phyloP scores from a whole-genome alignment of 1,140 invertebrate species.

The Drosophila dunni region DNA sequence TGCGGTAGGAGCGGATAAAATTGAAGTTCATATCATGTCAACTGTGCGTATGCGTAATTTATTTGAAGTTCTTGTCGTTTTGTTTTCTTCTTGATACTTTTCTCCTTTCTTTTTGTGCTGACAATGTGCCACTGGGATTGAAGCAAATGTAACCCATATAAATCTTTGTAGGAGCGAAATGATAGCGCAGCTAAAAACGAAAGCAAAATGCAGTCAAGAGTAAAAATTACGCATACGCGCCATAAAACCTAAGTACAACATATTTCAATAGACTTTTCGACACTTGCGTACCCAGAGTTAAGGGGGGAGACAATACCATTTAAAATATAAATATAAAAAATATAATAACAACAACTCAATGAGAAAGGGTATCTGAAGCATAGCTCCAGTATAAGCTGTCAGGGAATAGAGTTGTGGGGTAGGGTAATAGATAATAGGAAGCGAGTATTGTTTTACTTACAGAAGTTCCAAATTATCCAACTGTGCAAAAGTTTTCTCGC shows the following conservation, averaged over 20 bases:
- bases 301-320: conserved; percentile 10
- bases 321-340: conserved; percentile 29
- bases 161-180: conserved; percentile 59
- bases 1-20: not conserved
- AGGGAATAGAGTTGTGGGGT: no score
- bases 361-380: not conserved
- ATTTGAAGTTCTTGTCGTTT: conserved; percentile 15
- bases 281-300: conserved; percentile 52
- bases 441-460: conserved; percentile 81
- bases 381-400: no score
- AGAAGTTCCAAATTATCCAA: conserved; percentile 85
- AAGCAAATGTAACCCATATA: conserved; percentile 70
- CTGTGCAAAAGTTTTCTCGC: conserved; percentile 83
- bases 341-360: conserved; percentile 26
- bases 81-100: conserved; percentile 4
- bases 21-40: conserved; percentile 31
- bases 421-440: not conserved
- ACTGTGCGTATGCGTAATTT: conserved; percentile 59
- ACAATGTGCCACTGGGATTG: conserved; percentile 16
- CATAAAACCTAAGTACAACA: conserved; percentile 83
- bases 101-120: conserved; percentile 24
- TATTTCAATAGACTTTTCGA: conserved; percentile 83
- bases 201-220: conserved; percentile 78
- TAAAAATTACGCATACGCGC: conserved; percentile 83
- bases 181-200: conserved; percentile 57